A percentile compares a stretch with the other conserved stretches of the same genome.
phyloP scores from a whole-genome alignment of 2,888 invertebrate genomes.

The Hanleya hanleyi region DNA sequence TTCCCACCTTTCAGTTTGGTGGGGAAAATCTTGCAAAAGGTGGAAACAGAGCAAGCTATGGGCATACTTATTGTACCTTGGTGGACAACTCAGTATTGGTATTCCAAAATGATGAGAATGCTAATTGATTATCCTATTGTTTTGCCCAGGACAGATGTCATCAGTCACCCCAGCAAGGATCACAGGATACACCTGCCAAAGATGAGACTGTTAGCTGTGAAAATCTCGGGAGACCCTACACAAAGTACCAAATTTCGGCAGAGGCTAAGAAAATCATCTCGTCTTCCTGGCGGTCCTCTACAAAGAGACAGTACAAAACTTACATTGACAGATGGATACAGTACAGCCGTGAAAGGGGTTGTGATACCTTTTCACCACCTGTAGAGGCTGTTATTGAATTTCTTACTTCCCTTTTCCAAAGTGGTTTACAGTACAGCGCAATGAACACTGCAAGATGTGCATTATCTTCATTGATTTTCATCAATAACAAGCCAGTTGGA shows the following conservation, averaged over 20 bases:
- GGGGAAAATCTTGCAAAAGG: constrained; percentile 1
- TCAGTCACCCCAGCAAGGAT: not conserved
- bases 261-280: not conserved
- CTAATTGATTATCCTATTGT: not conserved
- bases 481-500: not conserved
- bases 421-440: not conserved
- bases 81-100: constrained; percentile 17
- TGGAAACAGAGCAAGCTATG: not conserved
- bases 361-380: constrained; percentile 1
- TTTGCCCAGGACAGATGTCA: not conserved
- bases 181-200: not conserved
- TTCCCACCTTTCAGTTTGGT: constrained; percentile 1
- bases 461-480: not conserved
- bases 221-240: not conserved
- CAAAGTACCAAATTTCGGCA: not conserved
- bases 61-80: constrained; percentile 5
- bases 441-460: constrained; percentile 13
- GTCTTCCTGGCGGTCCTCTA: not conserved
- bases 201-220: not conserved
- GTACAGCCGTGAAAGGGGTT: constrained; percentile 5
- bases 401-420: not conserved
- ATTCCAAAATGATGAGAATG: constrained; percentile 10
- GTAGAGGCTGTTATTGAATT: not conserved
- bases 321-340: constrained; percentile 7
- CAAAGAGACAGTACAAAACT: not conserved